Evolutionary conservation across 1,140 invertebrate species (phyloP).

Genomic region (Euglossa dilemma): DNA sequence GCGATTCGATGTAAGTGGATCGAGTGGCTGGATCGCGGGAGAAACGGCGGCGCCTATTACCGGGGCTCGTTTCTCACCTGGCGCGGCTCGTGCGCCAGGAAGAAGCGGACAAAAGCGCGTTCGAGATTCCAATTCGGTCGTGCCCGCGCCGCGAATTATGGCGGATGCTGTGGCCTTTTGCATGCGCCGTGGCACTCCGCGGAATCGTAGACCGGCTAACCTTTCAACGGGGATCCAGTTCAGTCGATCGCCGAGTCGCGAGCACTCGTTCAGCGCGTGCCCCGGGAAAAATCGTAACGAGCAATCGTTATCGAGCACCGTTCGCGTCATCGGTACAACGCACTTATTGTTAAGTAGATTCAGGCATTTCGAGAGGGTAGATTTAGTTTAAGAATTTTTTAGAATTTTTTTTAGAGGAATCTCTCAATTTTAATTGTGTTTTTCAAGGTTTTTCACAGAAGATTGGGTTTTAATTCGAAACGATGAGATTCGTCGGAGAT

Average conservation of each 20-base stretch:
- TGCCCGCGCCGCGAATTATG: constrained; percentile 62
- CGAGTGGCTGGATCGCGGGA: constrained; percentile 8
- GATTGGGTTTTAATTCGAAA: no score
- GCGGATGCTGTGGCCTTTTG: constrained; percentile 65
- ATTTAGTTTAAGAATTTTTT: no score
- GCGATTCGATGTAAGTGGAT: constrained; percentile 50
- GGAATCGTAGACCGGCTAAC: constrained; percentile 49
- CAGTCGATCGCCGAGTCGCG: constrained; percentile 20
- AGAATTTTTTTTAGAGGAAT: no score
- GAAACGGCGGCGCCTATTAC: constrained; percentile 50
- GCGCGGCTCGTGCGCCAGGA: constrained; percentile 47
- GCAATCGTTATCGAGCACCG: not conserved
- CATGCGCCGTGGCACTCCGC: constrained; percentile 37
- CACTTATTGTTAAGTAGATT: no score
- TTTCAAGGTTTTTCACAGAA: no score
- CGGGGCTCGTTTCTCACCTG: constrained; percentile 62
- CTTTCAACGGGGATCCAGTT: constrained; percentile 63
- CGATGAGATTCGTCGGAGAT: no score
- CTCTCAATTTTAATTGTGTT: no score
- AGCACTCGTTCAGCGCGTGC: not conserved
- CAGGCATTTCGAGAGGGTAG: no score
- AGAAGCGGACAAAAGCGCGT: constrained; percentile 66
- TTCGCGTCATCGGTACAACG: not conserved
- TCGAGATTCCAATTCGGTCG: constrained; percentile 68
- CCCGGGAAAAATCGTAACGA: not conserved